Conservation (phyloP, 2,113 vertebrate genomes). For the Chrysochloris asiatica region DNA sequence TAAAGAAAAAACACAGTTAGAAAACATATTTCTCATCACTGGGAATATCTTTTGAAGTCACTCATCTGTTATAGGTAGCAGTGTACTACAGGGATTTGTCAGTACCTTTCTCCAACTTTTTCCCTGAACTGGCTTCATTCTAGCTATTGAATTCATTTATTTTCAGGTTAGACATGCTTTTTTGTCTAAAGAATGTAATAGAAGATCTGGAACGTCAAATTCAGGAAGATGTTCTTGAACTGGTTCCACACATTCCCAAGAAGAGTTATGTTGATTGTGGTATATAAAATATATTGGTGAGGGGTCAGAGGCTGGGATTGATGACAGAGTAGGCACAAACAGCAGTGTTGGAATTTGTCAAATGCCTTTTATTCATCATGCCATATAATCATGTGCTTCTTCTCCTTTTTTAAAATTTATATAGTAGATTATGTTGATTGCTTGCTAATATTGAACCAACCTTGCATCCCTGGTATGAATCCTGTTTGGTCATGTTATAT, state of each 20-base stretch:
- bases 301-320: no score
- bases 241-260: background rate
- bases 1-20: background rate
- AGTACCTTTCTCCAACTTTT: background rate
- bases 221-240: background rate
- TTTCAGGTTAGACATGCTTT: background rate
- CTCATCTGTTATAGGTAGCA: background rate
- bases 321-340: no score
- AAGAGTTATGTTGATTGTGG: background rate
- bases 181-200: background rate
- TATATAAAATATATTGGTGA: background rate
- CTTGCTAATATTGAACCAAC: no score
- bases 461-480: no score
- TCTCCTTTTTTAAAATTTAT: no score
- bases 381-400: no score
- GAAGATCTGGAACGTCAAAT: background rate
- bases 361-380: no score
- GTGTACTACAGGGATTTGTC: background rate
- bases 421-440: no score
- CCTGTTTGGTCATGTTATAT: no score
- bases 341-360: no score
- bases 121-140: background rate
- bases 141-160: background rate
- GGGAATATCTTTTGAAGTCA: background rate
- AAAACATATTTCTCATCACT: background rate